Percentiles rank a stretch among this genome's conserved stretches.
phyloP scores from a whole-genome alignment of 2,797 vertebrate genomes.

The Nothura maculosa region DNA sequence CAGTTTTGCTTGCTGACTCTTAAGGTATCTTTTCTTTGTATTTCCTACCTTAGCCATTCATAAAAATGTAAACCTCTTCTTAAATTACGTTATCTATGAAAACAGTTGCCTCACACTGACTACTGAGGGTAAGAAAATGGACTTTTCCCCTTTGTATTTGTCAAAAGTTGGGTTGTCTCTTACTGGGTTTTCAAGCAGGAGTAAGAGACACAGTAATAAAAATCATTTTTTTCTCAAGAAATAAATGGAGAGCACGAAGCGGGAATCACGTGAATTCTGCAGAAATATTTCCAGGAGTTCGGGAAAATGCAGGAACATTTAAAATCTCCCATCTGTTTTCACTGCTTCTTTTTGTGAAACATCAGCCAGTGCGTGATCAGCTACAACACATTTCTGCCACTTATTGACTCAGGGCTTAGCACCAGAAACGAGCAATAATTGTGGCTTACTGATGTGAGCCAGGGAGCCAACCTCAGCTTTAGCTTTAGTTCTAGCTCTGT shows the following conservation, averaged over 20 bases:
- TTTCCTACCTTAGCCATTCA: neutral
- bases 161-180: neutral
- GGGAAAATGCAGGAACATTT: slow-evolving; percentile 13
- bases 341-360: neutral
- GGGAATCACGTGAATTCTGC: neutral
- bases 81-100: neutral
- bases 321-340: neutral
- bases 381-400: neutral
- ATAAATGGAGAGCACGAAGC: neutral
- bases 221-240: neutral
- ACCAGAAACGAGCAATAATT: neutral
- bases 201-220: neutral
- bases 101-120: neutral
- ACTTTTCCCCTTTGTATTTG: neutral
- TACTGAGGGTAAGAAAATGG: neutral
- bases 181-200: neutral
- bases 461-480: neutral
- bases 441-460: neutral
- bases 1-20: neutral
- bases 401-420: neutral
- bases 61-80: slow-evolving; percentile 13
- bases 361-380: neutral
- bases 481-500: neutral
- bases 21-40: neutral
- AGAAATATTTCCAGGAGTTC: neutral